These are phyloP conservation scores for Siphamia tubifer DNA, from an alignment of 2,113 vertebrate genomes.

Conservation along the genomic window DNA sequence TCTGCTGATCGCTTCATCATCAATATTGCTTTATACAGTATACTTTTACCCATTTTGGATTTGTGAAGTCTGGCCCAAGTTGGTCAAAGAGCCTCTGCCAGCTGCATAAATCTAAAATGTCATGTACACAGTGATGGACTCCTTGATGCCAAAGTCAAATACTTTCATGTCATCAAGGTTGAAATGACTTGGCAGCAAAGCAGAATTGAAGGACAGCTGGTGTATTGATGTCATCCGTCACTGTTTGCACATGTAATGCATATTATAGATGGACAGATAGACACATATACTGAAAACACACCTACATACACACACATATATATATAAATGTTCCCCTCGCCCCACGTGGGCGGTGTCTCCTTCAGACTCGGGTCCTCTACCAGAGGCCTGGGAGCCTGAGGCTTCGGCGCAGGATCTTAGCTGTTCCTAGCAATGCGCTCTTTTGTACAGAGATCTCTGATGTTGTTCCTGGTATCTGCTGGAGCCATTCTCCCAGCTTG, in stretches of 20 bases:
- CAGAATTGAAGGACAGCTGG: background rate
- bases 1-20: conserved; percentile 17
- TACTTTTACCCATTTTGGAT: background rate
- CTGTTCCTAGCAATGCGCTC: no score
- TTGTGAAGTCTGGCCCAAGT: conserved; percentile 17
- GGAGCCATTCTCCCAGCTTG: no score
- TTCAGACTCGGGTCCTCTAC: no score
- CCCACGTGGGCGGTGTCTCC: no score
- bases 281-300: no score
- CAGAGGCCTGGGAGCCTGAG: no score
- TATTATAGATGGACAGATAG: no score
- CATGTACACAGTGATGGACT: conserved; percentile 29
- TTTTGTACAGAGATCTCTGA: no score
- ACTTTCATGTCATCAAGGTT: conserved; percentile 38
- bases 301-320: no score
- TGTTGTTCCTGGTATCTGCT: no score
- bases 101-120: conserved; percentile 32
- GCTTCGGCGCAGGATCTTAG: no score
- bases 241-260: conserved; percentile 7
- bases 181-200: conserved; percentile 34
- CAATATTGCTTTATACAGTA: conserved; percentile 5
- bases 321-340: no score
- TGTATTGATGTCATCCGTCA: background rate
- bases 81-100: conserved; percentile 22
- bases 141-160: conserved; percentile 47